Conservation (phyloP, 2,797 vertebrate genomes). For the Parauchenoglanis punctatus region DNA sequence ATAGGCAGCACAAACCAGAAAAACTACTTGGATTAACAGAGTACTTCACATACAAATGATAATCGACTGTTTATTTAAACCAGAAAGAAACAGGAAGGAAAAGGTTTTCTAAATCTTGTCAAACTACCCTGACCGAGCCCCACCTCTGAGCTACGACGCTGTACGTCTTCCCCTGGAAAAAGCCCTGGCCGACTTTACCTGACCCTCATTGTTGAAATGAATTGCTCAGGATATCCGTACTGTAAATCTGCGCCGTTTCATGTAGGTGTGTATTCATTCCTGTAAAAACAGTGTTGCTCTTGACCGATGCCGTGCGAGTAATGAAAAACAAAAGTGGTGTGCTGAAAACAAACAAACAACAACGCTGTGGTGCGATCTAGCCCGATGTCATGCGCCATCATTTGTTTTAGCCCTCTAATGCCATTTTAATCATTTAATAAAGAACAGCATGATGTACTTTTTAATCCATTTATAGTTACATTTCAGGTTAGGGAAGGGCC, state of each 20-base stretch:
- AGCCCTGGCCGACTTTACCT: not conserved
- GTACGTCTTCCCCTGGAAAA: not conserved
- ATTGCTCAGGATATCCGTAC: conserved; percentile 15
- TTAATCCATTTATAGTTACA: not conserved
- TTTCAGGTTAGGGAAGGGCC: not conserved
- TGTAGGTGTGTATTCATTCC: not conserved
- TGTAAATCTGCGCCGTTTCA: not conserved
- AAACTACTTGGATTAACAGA: not conserved
- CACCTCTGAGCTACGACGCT: not conserved
- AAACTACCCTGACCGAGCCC: not conserved
- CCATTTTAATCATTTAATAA: not conserved
- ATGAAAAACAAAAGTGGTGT: not conserved
- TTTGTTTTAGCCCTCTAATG: not conserved
- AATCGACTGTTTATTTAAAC: conserved; percentile 1
- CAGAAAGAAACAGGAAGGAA: not conserved
- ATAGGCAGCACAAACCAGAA: conserved; percentile 11
- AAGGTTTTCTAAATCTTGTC: conserved; percentile 2
- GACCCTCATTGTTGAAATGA: conserved; percentile 14
- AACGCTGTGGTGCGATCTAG: not conserved
- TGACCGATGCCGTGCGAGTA: not conserved
- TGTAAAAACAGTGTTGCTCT: not conserved
- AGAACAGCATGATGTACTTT: not conserved
- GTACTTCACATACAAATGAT: not conserved
- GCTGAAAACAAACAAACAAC: not conserved
- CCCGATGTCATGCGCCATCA: not conserved